Percentiles rank a stretch among this genome's conserved stretches.
These are phyloP conservation scores for Nanger granti DNA, from an alignment of 2,113 vertebrate genomes.

Conservation along the genomic window DNA sequence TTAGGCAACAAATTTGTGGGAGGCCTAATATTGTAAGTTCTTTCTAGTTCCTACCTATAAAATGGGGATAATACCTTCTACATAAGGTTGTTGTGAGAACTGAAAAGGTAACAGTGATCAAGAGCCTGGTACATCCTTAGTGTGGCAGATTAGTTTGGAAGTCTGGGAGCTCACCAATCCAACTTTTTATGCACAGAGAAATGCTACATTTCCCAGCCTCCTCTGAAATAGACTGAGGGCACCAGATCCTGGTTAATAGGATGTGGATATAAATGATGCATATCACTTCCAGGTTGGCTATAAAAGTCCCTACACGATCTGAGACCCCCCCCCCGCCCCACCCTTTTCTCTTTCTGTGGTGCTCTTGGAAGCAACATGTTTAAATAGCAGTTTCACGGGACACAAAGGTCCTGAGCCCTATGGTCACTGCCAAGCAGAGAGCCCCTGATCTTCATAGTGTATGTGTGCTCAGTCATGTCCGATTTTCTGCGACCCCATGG, in stretches of 20 bases:
- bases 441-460: background rate
- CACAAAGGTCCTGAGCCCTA: background rate
- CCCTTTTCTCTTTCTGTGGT: background rate
- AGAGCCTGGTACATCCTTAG: background rate
- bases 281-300: background rate
- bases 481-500: background rate
- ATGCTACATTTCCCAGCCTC: background rate
- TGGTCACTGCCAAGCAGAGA: background rate
- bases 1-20: background rate
- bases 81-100: background rate
- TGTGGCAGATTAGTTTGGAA: background rate
- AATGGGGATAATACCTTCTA: background rate
- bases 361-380: background rate
- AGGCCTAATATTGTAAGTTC: background rate
- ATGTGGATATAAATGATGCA: background rate
- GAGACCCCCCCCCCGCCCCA: background rate
- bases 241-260: background rate
- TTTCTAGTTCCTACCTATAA: background rate
- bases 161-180: background rate
- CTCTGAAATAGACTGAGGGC: background rate
- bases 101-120: background rate
- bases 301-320: background rate
- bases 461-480: fast-evolving
- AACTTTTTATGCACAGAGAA: background rate
- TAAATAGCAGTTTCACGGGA: background rate